Conservation (phyloP, 1,140 invertebrate genomes). For the Druon quercuslanigerum region DNA sequence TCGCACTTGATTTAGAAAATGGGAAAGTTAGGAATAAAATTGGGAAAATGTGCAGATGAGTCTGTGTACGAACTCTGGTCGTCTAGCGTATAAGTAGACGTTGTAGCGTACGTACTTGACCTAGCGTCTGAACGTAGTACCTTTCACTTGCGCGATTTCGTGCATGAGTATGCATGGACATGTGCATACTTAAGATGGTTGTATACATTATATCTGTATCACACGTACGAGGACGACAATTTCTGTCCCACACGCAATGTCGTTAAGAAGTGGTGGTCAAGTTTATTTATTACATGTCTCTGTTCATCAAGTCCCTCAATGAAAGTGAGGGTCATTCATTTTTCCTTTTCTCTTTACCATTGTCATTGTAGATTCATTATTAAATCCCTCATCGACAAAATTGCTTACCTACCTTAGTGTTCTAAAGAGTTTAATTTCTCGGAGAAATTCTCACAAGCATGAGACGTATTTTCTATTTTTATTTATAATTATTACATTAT, state of each 20-base stretch:
- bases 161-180: conserved; percentile 35
- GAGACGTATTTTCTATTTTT: too few species aligned
- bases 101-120: conserved; percentile 56
- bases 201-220: conserved; percentile 19
- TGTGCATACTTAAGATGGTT: conserved; percentile 3
- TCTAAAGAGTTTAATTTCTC: too few species aligned
- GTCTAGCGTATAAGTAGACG: not conserved
- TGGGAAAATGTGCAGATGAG: not conserved
- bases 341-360: not conserved
- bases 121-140: conserved; percentile 55
- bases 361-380: too few species aligned
- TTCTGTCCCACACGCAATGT: conserved; percentile 36
- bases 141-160: conserved; percentile 55
- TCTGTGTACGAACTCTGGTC: not conserved
- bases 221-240: conserved; percentile 24
- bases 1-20: too few species aligned
- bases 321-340: not conserved
- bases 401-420: too few species aligned
- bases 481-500: too few species aligned
- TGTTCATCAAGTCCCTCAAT: conserved; percentile 16
- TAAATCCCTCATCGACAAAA: too few species aligned
- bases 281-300: conserved; percentile 1
- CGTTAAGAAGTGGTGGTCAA: conserved; percentile 3
- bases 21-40: not conserved
- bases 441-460: too few species aligned